Evolutionary conservation across 2,113 vertebrate genomes (phyloP).

Genomic region (Glaucomys volans): DNA sequence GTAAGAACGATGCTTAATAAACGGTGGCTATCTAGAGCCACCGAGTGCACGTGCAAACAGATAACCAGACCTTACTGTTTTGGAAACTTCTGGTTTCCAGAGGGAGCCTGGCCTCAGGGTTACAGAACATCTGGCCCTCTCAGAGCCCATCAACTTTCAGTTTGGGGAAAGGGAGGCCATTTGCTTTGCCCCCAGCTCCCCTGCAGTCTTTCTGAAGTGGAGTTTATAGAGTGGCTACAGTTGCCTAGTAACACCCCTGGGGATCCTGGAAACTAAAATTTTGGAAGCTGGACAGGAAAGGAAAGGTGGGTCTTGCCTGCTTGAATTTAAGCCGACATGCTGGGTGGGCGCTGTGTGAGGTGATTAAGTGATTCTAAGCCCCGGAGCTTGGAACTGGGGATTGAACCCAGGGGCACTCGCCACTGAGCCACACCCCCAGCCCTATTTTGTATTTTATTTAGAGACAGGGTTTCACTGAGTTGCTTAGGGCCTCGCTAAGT

Average conservation of each 20-base stretch:
- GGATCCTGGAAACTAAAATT: conserved; percentile 41
- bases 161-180: neutral
- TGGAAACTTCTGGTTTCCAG: neutral
- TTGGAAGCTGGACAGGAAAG: conserved; percentile 11
- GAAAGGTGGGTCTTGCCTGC: neutral
- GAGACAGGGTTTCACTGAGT: no score
- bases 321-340: neutral
- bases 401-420: no score
- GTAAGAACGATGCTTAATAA: neutral
- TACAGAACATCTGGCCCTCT: neutral
- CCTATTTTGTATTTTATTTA: no score
- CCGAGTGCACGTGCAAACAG: no score
- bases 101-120: neutral
- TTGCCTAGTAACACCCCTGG: conserved; percentile 39
- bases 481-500: no score
- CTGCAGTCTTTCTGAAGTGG: neutral
- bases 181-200: neutral
- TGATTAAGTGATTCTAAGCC: neutral
- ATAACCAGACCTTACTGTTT: neutral
- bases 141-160: neutral
- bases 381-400: no score
- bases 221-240: neutral
- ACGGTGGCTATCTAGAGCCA: neutral
- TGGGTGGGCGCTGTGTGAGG: neutral
- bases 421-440: no score